Evolutionary conservation across 2,113 vertebrate genomes (phyloP).

Genomic region (Urocynchramus pylzowi): DNA sequence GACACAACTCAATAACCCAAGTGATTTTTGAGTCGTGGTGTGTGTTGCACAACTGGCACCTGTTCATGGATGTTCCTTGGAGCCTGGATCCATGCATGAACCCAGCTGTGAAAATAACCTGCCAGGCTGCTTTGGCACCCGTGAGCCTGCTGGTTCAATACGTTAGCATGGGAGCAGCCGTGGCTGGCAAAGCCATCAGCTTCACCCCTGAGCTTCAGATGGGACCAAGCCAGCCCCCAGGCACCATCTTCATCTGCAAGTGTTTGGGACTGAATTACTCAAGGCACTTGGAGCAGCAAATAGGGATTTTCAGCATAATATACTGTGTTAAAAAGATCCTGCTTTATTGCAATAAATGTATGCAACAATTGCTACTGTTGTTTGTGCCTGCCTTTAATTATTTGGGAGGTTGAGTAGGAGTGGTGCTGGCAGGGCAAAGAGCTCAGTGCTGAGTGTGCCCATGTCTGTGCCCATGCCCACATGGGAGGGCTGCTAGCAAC

Average conservation of each 20-base stretch:
- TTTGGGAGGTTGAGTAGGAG: background rate
- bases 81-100: background rate
- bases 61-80: background rate
- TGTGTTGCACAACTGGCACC: rapidly evolving
- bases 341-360: background rate
- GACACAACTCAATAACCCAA: rapidly evolving
- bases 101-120: background rate
- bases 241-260: background rate
- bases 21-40: rapidly evolving
- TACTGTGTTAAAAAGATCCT: background rate
- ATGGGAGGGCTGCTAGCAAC: background rate
- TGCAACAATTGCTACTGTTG: background rate
- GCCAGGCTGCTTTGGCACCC: background rate
- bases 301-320: background rate
- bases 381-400: background rate
- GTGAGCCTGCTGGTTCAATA: rapidly evolving
- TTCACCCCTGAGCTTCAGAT: background rate
- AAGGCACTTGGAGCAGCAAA: background rate
- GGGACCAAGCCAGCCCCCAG: background rate
- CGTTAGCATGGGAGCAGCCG: rapidly evolving
- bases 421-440: background rate
- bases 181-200: background rate
- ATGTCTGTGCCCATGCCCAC: background rate
- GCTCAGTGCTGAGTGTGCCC: background rate
- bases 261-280: background rate